Conservation (phyloP, 1,140 invertebrate species). For the Drosophila pallidifrons region DNA sequence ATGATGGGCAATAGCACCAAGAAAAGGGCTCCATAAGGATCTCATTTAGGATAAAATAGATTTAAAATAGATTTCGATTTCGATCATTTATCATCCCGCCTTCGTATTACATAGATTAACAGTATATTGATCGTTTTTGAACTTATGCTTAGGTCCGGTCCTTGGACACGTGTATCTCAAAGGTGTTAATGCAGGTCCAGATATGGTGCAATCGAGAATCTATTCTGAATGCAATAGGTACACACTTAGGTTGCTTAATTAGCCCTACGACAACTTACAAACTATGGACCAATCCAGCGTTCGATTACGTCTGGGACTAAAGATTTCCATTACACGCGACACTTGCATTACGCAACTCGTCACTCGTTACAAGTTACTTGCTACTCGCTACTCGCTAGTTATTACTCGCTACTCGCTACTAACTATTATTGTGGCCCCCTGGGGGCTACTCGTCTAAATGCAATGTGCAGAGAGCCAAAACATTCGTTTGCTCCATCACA, state of each 20-base stretch:
- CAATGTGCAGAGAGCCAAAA: constrained; percentile 47
- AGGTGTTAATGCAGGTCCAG: constrained; percentile 25
- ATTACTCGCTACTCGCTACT: constrained; percentile 22
- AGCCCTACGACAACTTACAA: constrained; percentile 45
- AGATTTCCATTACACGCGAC: constrained; percentile 12
- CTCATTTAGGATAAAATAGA: no score
- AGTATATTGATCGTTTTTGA: constrained; percentile 8
- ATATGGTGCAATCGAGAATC: neutral
- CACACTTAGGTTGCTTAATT: constrained; percentile 25
- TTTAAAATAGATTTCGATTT: no score
- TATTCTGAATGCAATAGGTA: constrained; percentile 2
- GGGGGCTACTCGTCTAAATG: constrained; percentile 55
- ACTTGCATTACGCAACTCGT: constrained; percentile 1
- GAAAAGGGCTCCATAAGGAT: no score
- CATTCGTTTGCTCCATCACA: constrained; percentile 35
- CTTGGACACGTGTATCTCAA: constrained; percentile 22
- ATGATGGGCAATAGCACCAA: no score
- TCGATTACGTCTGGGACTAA: constrained; percentile 53
- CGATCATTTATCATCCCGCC: no score
- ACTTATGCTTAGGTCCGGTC: constrained; percentile 25
- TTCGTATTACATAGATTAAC: no score
- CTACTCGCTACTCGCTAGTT: constrained; percentile 17
- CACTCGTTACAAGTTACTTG: constrained; percentile 18
- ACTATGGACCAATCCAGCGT: constrained; percentile 69
- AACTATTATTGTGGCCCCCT: constrained; percentile 6